phyloP scores from a whole-genome alignment of 1,140 invertebrate genomes.

The Ectropis grisescens region DNA sequence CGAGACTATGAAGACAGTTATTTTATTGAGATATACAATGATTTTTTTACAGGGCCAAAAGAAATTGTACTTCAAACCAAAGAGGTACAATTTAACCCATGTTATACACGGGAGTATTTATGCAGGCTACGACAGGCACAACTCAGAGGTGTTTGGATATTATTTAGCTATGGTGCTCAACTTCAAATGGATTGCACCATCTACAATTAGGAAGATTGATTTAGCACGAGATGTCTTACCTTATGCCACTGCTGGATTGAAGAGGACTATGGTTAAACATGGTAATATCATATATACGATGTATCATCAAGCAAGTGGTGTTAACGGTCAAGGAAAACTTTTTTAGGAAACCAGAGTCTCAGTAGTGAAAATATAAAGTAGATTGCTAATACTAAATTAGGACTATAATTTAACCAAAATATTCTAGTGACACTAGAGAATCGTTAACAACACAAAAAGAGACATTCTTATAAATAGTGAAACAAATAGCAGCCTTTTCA shows the following conservation, averaged over 20 bases:
- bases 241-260: slow-evolving; percentile 76
- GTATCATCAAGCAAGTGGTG: too few species aligned
- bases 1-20: too few species aligned
- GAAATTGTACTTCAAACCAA: slow-evolving; percentile 91
- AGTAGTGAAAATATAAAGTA: too few species aligned
- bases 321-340: too few species aligned
- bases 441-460: too few species aligned
- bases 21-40: too few species aligned
- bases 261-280: slow-evolving; percentile 71
- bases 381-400: too few species aligned
- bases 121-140: slow-evolving; percentile 90
- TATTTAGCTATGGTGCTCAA: slow-evolving; percentile 87
- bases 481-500: too few species aligned
- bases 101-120: slow-evolving; percentile 86
- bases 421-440: too few species aligned
- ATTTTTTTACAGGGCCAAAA: slow-evolving; percentile 77
- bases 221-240: slow-evolving; percentile 80
- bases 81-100: slow-evolving; percentile 84
- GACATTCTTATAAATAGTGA: too few species aligned
- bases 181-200: slow-evolving; percentile 83
- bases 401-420: too few species aligned
- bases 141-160: slow-evolving; percentile 96
- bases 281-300: slow-evolving; percentile 33
- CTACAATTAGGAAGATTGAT: slow-evolving; percentile 83
- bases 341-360: too few species aligned